phyloP scores from a whole-genome alignment of 2,113 vertebrate genomes.

The Pomatostomus ruficeps region DNA sequence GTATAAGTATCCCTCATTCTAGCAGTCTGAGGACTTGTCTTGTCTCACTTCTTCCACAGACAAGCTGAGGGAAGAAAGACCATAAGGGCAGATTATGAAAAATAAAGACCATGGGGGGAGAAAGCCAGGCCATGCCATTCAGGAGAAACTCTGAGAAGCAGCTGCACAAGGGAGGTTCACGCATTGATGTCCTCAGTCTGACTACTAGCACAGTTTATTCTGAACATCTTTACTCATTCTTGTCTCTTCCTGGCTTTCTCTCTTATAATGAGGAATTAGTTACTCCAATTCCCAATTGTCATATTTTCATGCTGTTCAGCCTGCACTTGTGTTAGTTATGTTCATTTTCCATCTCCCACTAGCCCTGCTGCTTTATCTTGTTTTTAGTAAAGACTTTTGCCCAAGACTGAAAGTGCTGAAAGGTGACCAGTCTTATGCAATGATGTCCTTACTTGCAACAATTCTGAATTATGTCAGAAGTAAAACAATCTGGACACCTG shows the following conservation, averaged over 20 bases:
- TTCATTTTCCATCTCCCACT: background rate
- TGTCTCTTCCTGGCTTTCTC: background rate
- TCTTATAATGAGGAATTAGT: background rate
- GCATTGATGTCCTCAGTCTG: background rate
- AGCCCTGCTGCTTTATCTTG: background rate
- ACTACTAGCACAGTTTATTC: background rate
- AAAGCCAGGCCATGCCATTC: background rate
- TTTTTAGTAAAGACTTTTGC: background rate
- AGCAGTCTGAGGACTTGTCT: background rate
- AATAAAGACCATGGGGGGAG: background rate
- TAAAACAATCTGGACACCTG: background rate
- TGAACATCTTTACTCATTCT: background rate
- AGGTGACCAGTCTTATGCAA: background rate
- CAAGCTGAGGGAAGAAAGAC: background rate
- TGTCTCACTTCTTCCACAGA: background rate
- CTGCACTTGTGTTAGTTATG: background rate
- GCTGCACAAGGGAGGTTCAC: fast-evolving
- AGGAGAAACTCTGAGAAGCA: background rate
- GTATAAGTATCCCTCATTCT: background rate
- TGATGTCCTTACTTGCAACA: background rate
- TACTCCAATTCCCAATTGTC: background rate
- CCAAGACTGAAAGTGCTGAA: background rate
- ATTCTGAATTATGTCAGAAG: background rate
- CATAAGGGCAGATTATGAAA: background rate
- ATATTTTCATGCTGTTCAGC: background rate